Evolutionary conservation across 1,140 invertebrate genomes (phyloP).

Genomic region (Aphidius gifuensis): DNA sequence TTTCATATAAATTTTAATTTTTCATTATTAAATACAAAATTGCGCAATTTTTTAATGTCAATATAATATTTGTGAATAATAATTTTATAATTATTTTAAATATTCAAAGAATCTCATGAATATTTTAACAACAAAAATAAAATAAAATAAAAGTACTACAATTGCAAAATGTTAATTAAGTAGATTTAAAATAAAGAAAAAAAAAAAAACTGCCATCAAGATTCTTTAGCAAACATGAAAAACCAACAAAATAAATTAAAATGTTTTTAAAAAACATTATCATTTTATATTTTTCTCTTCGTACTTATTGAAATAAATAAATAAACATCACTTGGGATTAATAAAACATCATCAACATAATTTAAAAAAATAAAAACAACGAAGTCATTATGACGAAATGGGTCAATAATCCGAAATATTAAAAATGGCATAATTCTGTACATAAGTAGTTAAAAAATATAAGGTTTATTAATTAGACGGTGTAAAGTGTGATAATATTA

Average conservation of each 20-base stretch:
- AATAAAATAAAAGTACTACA: background rate
- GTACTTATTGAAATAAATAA: slow-evolving; percentile 3
- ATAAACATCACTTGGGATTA: background rate
- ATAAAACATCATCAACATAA: background rate
- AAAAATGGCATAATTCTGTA: slow-evolving; percentile 41
- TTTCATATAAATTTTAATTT: slow-evolving; percentile 36
- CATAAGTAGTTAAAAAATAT: slow-evolving; percentile 39
- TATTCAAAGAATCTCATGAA: background rate
- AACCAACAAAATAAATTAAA: no score
- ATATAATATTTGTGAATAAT: background rate
- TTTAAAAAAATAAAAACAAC: slow-evolving; percentile 7
- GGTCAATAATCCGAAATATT: slow-evolving; percentile 35
- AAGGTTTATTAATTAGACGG: slow-evolving; percentile 40
- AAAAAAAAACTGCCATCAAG: no score
- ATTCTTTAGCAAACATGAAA: no score
- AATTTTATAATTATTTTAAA: slow-evolving; percentile 1
- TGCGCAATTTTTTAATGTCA: slow-evolving; percentile 6
- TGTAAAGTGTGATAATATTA: slow-evolving; percentile 49
- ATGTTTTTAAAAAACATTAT: no score
- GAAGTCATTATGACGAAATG: slow-evolving; percentile 10
- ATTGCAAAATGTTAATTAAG: slow-evolving; percentile 1
- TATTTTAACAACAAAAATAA: slow-evolving; percentile 5
- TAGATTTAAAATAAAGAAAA: background rate
- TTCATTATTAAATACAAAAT: slow-evolving; percentile 32
- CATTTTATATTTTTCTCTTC: no score